Evolutionary conservation across 2,797 vertebrate species (phyloP).

Genomic region (Enteromius argenteus): DNA sequence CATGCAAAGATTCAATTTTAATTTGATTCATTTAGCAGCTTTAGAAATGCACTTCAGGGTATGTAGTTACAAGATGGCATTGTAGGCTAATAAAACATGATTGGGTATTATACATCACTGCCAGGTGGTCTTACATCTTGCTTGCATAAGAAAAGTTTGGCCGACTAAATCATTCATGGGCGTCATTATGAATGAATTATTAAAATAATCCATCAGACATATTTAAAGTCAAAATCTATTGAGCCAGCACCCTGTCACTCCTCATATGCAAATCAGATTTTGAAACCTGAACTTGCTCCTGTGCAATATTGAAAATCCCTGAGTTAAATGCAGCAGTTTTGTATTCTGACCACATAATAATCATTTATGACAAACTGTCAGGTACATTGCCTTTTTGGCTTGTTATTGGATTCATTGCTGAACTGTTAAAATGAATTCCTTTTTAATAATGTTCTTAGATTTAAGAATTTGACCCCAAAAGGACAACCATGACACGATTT

Average conservation of each 20-base stretch:
- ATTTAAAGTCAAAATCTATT: conserved; percentile 84
- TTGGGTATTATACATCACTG: conserved; percentile 80
- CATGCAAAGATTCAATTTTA: background rate
- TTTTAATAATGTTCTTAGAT: conserved; percentile 6
- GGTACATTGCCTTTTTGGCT: background rate
- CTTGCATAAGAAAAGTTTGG: conserved; percentile 83
- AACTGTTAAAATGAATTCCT: background rate
- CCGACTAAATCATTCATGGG: conserved; percentile 81
- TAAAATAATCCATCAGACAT: conserved; percentile 81
- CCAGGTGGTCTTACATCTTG: conserved; percentile 77
- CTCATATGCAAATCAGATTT: conserved; percentile 73
- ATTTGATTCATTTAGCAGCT: conserved; percentile 42
- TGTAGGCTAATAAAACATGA: conserved; percentile 77
- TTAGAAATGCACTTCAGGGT: conserved; percentile 31
- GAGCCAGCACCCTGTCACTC: conserved; percentile 76
- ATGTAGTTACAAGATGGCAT: conserved; percentile 62
- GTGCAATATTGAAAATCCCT: conserved; percentile 11
- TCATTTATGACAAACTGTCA: background rate
- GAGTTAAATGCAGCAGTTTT: background rate
- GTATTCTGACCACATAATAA: conserved; percentile 1
- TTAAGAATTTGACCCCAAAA: conserved; percentile 3
- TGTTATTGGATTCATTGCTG: background rate
- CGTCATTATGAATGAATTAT: conserved; percentile 87
- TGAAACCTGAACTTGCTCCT: conserved; percentile 47
- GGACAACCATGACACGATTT: background rate